phyloP scores from a whole-genome alignment of 2,113 vertebrate species.

The Scatophagus argus region DNA sequence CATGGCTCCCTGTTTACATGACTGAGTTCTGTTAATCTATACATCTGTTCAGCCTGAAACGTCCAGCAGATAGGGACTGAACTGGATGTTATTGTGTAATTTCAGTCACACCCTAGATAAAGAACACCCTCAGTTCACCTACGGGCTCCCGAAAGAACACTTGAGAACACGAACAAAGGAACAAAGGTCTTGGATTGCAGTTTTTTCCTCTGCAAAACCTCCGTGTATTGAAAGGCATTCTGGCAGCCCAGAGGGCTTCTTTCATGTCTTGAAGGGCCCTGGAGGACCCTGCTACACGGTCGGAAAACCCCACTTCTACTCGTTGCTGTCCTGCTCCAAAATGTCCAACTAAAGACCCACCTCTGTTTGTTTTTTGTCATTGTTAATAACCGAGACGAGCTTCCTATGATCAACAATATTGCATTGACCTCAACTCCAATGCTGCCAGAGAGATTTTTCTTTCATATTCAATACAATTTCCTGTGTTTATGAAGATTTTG shows the following conservation, averaged over 20 bases:
- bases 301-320: conserved; percentile 79
- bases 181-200: conserved; percentile 70
- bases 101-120: conserved; percentile 51
- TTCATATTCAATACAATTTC: conserved; percentile 80
- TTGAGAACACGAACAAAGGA: conserved; percentile 78
- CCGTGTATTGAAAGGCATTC: conserved; percentile 75
- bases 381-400: conserved; percentile 79
- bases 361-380: conserved; percentile 82
- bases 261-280: conserved; percentile 72
- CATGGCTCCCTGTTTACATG: conserved; percentile 1
- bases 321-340: conserved; percentile 69
- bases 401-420: conserved; percentile 87
- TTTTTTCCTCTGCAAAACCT: conserved; percentile 68
- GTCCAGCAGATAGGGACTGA: conserved; percentile 25
- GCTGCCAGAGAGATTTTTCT: conserved; percentile 63
- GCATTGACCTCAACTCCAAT: conserved; percentile 79
- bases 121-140: conserved; percentile 57
- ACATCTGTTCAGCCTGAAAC: conserved; percentile 16
- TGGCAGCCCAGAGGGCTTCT: conserved; percentile 74
- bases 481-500: conserved; percentile 77
- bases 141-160: conserved; percentile 62
- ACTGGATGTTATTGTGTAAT: conserved; percentile 36
- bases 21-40: conserved; percentile 23
- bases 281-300: conserved; percentile 38
- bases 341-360: conserved; percentile 64